These are phyloP conservation scores for Hyla sarda DNA, from an alignment of 2,113 vertebrate species.

Conservation along the genomic window DNA sequence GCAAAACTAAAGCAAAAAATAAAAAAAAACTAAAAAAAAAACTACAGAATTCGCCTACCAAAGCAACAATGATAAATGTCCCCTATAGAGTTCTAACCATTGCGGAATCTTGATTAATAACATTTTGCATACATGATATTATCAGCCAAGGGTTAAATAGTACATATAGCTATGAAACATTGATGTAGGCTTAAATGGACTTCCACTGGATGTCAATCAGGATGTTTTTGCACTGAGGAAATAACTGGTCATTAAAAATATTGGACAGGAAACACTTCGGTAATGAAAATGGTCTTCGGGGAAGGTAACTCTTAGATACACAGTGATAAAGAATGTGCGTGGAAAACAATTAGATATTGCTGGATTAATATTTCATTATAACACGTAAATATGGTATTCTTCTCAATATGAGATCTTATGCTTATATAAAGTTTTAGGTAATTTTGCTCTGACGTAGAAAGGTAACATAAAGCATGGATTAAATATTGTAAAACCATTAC, in stretches of 20 bases:
- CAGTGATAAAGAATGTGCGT: not conserved
- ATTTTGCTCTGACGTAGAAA: not conserved
- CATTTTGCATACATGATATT: not conserved
- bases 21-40: too few species aligned
- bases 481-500: not conserved
- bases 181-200: not conserved
- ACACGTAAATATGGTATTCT: not conserved
- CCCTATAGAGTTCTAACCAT: too few species aligned
- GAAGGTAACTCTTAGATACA: not conserved
- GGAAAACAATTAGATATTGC: not conserved
- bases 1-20: too few species aligned
- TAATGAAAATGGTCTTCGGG: not conserved
- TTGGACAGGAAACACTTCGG: slow-evolving; percentile 15
- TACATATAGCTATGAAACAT: not conserved
- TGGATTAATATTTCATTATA: not conserved
- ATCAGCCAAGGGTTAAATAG: not conserved
- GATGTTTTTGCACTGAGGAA: not conserved
- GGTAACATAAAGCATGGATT: not conserved
- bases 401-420: not conserved
- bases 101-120: not conserved
- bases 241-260: not conserved
- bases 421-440: not conserved
- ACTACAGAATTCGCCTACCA: too few species aligned
- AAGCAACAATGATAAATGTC: too few species aligned
- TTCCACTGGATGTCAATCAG: not conserved